Base-by-base conservation (phyloP, 2,113 vertebrate species). In the Sebastes fasciatus region DNA sequence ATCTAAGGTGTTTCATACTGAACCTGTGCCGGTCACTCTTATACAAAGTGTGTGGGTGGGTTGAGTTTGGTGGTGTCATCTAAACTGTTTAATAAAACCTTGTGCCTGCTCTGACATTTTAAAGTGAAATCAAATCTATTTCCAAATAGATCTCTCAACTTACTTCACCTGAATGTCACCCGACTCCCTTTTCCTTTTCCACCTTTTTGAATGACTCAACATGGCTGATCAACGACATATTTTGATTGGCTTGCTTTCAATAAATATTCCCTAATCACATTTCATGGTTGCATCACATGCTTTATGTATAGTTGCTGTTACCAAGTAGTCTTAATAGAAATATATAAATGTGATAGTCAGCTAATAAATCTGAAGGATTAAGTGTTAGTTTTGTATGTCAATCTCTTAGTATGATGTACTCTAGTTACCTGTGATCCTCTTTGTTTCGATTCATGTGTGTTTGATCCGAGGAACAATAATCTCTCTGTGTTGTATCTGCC, bases 401-500 rank as follows among this genome's bases (percentile, higher is more conserved):
- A 6, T 43, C 45, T 74, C 54, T 54, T 71, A 77, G 57, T 80
- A 66, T 83, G 48, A 54, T 74, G 19, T 63, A 77, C 58, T 74
- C 26, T 13, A 48, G 51, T 82, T 74, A 89, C 51, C 74, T 85
- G 10, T 90, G 48, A 83, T 13, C 75, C 58, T 84, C 85, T 58
- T 74, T 73, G 76, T 74, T 91, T 67, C 61, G 55, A 89, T 88
- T 83, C 60, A 77, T 79, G 23, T 86, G 58, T 91, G 82, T 89
- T 87, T 93, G 86, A 93, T 88, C 83, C 42, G 52, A 92, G 81
- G 85, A 94, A 89, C 88, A 94, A 90, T 96, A 95, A 94, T 90
- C 86, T 94, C 73, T 94, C 81, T 95, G 79, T 93, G 86, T 95
- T 95, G 91, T 95, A 88, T 95, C 92, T 94, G 49, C 86, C 89